Conservation (phyloP, 2,797 vertebrate species). For the Sebastes umbrosus region DNA sequence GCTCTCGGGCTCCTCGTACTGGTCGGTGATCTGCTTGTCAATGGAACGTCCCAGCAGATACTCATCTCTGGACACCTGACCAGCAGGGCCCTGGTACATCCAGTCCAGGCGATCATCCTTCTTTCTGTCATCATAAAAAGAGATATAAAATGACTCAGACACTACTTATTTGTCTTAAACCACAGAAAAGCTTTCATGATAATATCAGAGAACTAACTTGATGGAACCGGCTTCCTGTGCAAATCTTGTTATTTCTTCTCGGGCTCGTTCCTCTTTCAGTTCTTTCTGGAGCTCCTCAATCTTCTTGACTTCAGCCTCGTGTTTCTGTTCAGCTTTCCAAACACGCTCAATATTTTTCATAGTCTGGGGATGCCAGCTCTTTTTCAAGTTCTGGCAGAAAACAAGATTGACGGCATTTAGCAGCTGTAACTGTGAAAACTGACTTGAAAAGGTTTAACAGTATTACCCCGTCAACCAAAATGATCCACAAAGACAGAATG, state of each 20-base stretch:
- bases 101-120: conserved; percentile 96
- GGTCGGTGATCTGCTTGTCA: conserved; percentile 93
- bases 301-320: conserved; percentile 93
- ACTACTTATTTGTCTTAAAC: neutral
- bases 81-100: conserved; percentile 97
- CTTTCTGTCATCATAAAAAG: conserved; percentile 79
- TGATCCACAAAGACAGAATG: neutral
- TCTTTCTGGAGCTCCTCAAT: conserved; percentile 97
- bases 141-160: neutral
- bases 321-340: conserved; percentile 97
- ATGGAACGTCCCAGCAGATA: conserved; percentile 94
- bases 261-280: conserved; percentile 90
- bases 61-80: conserved; percentile 93
- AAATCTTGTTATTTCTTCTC: conserved; percentile 93
- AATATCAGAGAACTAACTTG: conserved; percentile 76
- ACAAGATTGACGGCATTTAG: conserved; percentile 1
- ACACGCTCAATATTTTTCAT: conserved; percentile 98
- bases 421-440: neutral
- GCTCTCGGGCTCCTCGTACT: conserved; percentile 87
- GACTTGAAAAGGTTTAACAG: neutral
- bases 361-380: conserved; percentile 99
- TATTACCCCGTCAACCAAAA: neutral
- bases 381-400: conserved; percentile 90
- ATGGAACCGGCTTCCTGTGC: conserved; percentile 90
- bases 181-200: neutral